Evolutionary conservation across 2,888 invertebrate genomes (phyloP).

Genomic region (Oxycera nigricornis): DNA sequence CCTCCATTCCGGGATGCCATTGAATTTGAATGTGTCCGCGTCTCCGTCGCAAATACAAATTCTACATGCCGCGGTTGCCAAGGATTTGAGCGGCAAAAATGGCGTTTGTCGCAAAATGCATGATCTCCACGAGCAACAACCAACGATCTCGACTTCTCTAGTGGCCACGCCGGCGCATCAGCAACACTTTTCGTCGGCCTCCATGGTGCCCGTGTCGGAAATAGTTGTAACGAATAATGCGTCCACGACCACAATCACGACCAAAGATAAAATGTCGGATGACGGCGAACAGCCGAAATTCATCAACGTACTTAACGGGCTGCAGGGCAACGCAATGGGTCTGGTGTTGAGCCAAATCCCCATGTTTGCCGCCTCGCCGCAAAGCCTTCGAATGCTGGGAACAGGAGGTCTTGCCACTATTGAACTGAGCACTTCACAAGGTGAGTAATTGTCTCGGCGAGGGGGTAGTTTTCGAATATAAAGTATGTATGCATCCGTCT

Average conservation of each 20-base stretch:
- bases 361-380: slow-evolving; percentile 48
- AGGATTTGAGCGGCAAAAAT: slow-evolving; percentile 46
- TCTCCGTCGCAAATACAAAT: slow-evolving; percentile 39
- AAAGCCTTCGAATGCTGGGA: slow-evolving; percentile 51
- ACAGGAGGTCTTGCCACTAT: slow-evolving; percentile 52
- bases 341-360: slow-evolving; percentile 63
- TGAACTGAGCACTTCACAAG: slow-evolving; percentile 49
- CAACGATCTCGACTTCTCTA: slow-evolving; percentile 23
- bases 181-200: slow-evolving; percentile 18
- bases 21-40: slow-evolving; percentile 42
- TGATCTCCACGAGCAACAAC: slow-evolving; percentile 27
- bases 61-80: slow-evolving; percentile 40
- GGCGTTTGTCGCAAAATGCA: slow-evolving; percentile 42
- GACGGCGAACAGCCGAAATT: slow-evolving; percentile 49
- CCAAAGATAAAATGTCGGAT: slow-evolving; percentile 45
- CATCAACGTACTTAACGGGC: slow-evolving; percentile 54
- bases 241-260: slow-evolving; percentile 23
- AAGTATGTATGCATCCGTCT: too few relatives aligned
- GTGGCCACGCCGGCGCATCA: slow-evolving; percentile 31
- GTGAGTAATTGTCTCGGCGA: neutral
- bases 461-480: too few relatives aligned
- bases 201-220: neutral
- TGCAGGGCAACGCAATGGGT: slow-evolving; percentile 48
- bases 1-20: slow-evolving; percentile 40
- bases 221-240: slow-evolving; percentile 34